Base-by-base conservation (phyloP, 2,797 vertebrate genomes). In the Sebastes taczanowskii region DNA sequence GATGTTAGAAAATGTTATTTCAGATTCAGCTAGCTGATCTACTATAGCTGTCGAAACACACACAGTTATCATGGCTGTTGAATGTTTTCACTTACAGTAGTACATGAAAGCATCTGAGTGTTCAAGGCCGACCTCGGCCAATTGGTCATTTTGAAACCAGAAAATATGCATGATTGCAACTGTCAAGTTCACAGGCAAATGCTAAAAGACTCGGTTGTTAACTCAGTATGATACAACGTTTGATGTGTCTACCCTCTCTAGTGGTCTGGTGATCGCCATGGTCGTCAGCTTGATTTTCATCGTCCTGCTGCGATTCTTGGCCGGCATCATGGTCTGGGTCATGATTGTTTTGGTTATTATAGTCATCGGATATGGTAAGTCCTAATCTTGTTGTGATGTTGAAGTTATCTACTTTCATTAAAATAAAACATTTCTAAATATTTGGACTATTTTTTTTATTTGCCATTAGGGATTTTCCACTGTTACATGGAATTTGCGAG, bases 281-380 rank as follows among this genome's bases (percentile, higher is more conserved):
- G 30, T 95, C 9, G 65, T 97, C 92, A 99, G 98, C 84, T 93
- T 99, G 46, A 85, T 97, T 53, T 99, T 99, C 93, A 96, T 99
- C 3, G 83, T 99, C 64, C 94, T 99, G 80, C 93, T 99, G 32
- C 96, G 98, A 2, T 98, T 92, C 91, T 82, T 99, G 93, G 98
- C 98, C 0, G 97, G 97, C 2, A 49, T 99, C 80, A 98, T 99
- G 97, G 91, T 99, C 67, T 98, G 98, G 98, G 94, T 98, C 90
- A 98, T 98, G 96, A 97, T 99, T 2, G 77, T 97, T 71, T 83
- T 98, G 94, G 96, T 99, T 56, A 95, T 99, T 85, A 84, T 97
- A 1, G 97, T 99, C 78, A 95, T 99, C 53, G 97, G 96, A 70
- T 99, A 98, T 0, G 98, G 98, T 99, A 87, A 87, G 87, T 72